phyloP scores from a whole-genome alignment of 2,888 invertebrate genomes.

The Leptura quadrifasciata region DNA sequence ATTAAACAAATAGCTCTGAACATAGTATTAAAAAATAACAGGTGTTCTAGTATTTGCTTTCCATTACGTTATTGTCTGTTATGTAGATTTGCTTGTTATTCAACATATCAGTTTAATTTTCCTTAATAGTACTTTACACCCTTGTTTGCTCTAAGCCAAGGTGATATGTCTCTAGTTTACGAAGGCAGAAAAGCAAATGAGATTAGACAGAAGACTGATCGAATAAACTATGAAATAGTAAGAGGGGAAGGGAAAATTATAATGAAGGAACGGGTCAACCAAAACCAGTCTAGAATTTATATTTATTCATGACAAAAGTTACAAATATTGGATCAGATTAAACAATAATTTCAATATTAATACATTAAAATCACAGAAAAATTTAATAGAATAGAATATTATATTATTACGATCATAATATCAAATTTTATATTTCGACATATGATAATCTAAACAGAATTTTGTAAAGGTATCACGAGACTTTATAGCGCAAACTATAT shows the following conservation, averaged over 20 bases:
- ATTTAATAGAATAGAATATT: too few relatives aligned
- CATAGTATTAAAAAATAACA: constrained; percentile 17
- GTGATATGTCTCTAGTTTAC: not conserved
- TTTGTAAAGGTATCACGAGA: too few relatives aligned
- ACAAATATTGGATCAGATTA: too few relatives aligned
- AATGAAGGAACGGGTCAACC: not conserved
- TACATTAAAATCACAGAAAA: too few relatives aligned
- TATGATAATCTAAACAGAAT: too few relatives aligned
- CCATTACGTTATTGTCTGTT: constrained; percentile 16
- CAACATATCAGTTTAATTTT: not conserved
- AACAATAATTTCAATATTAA: too few relatives aligned
- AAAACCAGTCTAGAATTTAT: too few relatives aligned
- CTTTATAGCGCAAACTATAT: too few relatives aligned
- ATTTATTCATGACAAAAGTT: too few relatives aligned
- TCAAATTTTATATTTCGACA: too few relatives aligned
- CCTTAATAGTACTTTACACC: not conserved
- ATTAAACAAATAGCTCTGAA: not conserved
- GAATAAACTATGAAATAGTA: not conserved
- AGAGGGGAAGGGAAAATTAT: not conserved
- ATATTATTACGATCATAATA: too few relatives aligned
- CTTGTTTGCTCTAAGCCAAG: not conserved
- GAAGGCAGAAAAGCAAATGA: not conserved
- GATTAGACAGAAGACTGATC: not conserved
- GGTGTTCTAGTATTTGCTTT: constrained; percentile 16
- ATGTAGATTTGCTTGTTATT: not conserved